Conservation (phyloP, 2,888 invertebrate genomes). For the Eupithecia abbreviata region DNA sequence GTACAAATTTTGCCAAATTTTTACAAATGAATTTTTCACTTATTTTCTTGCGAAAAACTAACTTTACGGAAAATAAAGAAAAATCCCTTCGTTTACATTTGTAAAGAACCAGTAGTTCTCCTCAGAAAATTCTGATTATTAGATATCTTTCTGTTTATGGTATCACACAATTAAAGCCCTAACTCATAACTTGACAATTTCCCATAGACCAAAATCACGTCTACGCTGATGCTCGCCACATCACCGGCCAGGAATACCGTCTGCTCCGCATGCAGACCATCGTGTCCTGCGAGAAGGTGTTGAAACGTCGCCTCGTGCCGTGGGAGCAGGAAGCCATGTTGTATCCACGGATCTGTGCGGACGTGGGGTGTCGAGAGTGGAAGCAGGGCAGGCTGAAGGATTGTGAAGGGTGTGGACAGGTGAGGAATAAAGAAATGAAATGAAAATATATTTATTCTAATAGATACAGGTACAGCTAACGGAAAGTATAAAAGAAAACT, state of each 20-base stretch:
- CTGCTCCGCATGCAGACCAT: conserved; percentile 86
- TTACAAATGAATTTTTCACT: too few species aligned
- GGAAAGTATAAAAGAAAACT: too few species aligned
- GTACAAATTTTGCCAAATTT: too few species aligned
- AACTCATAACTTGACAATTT: not conserved
- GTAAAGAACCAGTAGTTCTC: too few species aligned
- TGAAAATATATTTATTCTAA: too few species aligned
- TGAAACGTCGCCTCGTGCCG: conserved; percentile 84
- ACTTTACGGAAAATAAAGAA: too few species aligned
- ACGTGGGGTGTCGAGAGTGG: conserved; percentile 83
- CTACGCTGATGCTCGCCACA: conserved; percentile 74
- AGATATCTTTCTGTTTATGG: too few species aligned
- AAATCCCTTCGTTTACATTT: too few species aligned
- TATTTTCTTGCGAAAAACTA: too few species aligned
- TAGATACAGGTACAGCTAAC: too few species aligned
- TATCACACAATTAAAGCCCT: not conserved
- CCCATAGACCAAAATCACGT: conserved; percentile 77
- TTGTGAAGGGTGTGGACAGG: conserved; percentile 85
- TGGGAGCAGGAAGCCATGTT: conserved; percentile 88
- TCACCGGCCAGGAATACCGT: conserved; percentile 85
- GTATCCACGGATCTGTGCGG: conserved; percentile 86
- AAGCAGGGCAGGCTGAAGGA: conserved; percentile 73
- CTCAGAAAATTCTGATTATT: too few species aligned
- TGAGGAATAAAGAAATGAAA: conserved; percentile 43
- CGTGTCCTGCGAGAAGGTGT: conserved; percentile 82